A percentile compares a stretch with the other conserved stretches of the same genome.
Evolutionary conservation across 2,797 vertebrate genomes (phyloP).

Genomic region (Epinephelus malabaricus): DNA sequence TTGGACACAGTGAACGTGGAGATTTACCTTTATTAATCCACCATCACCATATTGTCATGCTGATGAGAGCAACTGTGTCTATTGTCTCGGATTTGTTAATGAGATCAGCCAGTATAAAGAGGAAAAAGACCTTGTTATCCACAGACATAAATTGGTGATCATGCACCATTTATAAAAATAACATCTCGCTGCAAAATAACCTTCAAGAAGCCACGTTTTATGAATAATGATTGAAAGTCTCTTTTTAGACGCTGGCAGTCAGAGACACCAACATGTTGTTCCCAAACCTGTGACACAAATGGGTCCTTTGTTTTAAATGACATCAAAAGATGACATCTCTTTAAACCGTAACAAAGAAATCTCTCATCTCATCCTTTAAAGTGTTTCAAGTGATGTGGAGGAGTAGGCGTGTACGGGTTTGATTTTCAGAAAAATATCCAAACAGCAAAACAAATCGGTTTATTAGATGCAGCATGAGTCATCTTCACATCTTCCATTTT

Average conservation of each 20-base stretch:
- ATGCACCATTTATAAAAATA: conserved; percentile 1
- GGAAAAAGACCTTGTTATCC: not conserved
- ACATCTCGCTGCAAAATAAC: conserved; percentile 6
- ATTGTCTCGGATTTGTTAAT: conserved; percentile 28
- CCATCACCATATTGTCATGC: conserved; percentile 12
- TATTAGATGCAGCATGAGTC: not conserved
- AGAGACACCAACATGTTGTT: not conserved
- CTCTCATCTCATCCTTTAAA: not conserved
- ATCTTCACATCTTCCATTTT: conserved; percentile 20
- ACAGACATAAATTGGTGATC: conserved; percentile 1
- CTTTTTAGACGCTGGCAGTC: not conserved
- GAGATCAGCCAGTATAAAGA: conserved; percentile 15
- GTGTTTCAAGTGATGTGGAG: not conserved
- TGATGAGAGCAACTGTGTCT: conserved; percentile 19
- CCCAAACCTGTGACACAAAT: not conserved
- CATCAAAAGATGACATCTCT: not conserved
- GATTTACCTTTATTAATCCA: conserved; percentile 11
- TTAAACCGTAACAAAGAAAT: not conserved
- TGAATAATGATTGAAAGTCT: not conserved
- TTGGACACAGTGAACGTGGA: not conserved
- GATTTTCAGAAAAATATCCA: not conserved
- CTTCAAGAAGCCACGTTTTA: not conserved
- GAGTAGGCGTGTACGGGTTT: not conserved
- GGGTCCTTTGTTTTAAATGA: conserved; percentile 3
- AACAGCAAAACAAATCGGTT: not conserved